Evolutionary conservation across 2,888 invertebrate genomes (phyloP), one percentile per base, ranked within the genome.

Genomic region (Clivina fossor): DNA sequence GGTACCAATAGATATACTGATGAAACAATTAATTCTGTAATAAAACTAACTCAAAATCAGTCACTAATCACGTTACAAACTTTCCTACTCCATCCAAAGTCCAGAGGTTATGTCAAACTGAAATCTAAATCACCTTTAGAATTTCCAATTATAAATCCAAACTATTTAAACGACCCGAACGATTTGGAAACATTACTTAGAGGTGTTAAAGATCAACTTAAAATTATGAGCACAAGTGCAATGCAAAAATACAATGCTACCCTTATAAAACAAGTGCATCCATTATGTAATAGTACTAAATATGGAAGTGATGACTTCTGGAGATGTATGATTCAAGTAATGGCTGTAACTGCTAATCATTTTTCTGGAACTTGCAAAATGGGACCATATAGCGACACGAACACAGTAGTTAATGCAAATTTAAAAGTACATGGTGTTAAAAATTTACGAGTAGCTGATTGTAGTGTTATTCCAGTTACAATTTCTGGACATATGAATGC

Each of bases 321-420:
- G 84, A 80, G 79, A 63, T 86, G 86, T 64, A 73, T 78, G 24
- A 71, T 83, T 2, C 75, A 82, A 40, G 75, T 79, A 0, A 65
- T 80, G 37, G 80, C 84, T 0, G 71, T 80, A 4, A 83, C 84
- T 0, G 78, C 84, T 33, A 84, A 85, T 64, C 85, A 86, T 68
- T 82, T 84, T 63, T 77, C 81, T 56, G 80, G 84, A 1, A 85
- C 85, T 0, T 83, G 84, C 61, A 83, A 81, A 69, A 85, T 86
- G 84, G 86, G 85, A 0, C 80, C 81, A 0, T 40, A 65, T 0
- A 65, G 69, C 0, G 84, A 84, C 65, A 68, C 75, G 0, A 71
- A 76, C 0, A 80, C 85, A 0, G 81, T 86, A 0, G 85, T 86
- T 0, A 81, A 85, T 66, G 74, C 80, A 0, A 75, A 84, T 63